Percentiles rank a stretch among this genome's conserved stretches.
Conservation (phyloP, 2,113 vertebrate genomes). For the Heterochromis multidens region DNA sequence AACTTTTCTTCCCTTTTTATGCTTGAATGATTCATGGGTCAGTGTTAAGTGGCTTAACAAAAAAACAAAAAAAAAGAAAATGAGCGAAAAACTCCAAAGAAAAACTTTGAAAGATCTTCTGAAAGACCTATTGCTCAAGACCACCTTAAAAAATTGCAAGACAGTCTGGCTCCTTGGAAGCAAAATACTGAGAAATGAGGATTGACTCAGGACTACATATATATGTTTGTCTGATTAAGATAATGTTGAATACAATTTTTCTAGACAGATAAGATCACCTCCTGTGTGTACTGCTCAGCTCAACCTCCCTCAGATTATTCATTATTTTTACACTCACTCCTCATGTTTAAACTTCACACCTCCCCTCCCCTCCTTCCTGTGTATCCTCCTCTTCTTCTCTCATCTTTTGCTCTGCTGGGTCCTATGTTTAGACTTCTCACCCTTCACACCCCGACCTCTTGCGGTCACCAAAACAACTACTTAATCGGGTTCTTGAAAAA, state of each 20-base stretch:
- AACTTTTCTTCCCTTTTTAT: too few relatives aligned
- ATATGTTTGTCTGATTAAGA: background rate
- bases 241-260: background rate
- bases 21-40: background rate
- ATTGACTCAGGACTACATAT: background rate
- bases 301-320: slow-evolving; percentile 11
- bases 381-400: slow-evolving; percentile 32
- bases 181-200: too few relatives aligned
- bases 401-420: background rate
- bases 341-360: slow-evolving; percentile 58
- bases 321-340: slow-evolving; percentile 6
- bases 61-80: background rate
- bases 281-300: background rate
- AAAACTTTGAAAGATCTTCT: too few relatives aligned
- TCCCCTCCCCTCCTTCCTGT: background rate
- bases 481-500: background rate
- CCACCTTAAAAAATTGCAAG: too few relatives aligned
- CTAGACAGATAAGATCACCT: background rate
- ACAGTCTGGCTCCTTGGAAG: background rate
- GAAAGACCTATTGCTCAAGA: too few relatives aligned
- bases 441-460: background rate
- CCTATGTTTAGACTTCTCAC: slow-evolving; percentile 36
- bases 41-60: background rate
- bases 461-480: background rate
- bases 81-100: too few relatives aligned